These are phyloP conservation scores for Stenopsyche tienmushanensis DNA, from an alignment of 1,140 invertebrate genomes.

Conservation along the genomic window DNA sequence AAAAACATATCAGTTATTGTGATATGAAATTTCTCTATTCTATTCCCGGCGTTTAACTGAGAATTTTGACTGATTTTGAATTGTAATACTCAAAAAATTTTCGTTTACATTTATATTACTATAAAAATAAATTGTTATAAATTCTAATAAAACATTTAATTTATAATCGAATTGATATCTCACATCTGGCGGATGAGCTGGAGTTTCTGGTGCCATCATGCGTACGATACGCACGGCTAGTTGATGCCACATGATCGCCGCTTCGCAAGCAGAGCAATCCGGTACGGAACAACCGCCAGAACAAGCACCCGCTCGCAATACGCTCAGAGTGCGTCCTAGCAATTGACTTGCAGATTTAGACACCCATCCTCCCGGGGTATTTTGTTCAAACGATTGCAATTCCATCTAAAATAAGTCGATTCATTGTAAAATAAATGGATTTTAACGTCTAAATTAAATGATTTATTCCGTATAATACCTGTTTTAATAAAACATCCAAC, in stretches of 20 bases:
- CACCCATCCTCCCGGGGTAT: constrained; percentile 20
- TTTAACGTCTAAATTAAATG: neutral
- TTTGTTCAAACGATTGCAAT: constrained; percentile 61
- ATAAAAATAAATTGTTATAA: neutral
- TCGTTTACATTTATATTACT: neutral
- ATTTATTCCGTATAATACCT: constrained; percentile 59
- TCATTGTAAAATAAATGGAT: neutral
- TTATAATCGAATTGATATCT: too few species aligned
- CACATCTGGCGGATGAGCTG: constrained; percentile 76
- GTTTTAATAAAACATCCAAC: constrained; percentile 93
- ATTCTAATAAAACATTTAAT: too few species aligned
- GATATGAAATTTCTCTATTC: too few species aligned
- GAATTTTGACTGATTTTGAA: too few species aligned
- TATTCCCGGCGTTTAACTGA: too few species aligned
- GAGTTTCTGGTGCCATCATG: constrained; percentile 74
- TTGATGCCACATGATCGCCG: constrained; percentile 92
- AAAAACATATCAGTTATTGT: too few species aligned
- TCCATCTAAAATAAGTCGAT: constrained; percentile 69
- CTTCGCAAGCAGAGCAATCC: constrained; percentile 90
- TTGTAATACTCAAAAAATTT: too few species aligned
- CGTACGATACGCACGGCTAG: constrained; percentile 77
- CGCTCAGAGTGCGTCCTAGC: constrained; percentile 77
- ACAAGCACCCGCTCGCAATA: constrained; percentile 72
- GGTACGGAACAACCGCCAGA: constrained; percentile 55
- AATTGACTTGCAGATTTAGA: constrained; percentile 56